Evolutionary conservation across 2,888 invertebrate species (phyloP).

Genomic region (Isotomurus palustris): DNA sequence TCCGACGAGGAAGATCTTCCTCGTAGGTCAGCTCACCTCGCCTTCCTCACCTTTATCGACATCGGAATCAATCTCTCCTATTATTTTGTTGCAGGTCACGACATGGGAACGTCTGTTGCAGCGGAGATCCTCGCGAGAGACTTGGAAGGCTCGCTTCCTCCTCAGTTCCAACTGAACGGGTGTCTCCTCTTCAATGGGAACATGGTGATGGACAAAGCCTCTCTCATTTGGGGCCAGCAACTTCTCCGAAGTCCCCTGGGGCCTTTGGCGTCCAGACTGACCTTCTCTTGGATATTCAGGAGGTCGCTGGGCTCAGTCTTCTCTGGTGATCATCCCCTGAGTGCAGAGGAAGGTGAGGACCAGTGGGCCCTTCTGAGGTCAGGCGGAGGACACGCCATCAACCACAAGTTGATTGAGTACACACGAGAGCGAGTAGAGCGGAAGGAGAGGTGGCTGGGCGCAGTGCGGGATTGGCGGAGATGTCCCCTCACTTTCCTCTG

Average conservation of each 20-base stretch:
- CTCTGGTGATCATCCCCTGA: slow-evolving; percentile 23
- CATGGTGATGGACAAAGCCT: slow-evolving; percentile 31
- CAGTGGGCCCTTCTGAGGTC: slow-evolving; percentile 27
- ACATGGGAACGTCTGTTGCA: slow-evolving; percentile 33
- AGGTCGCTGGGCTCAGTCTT: slow-evolving; percentile 34
- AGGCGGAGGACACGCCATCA: slow-evolving; percentile 26
- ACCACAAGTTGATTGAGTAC: slow-evolving; percentile 34
- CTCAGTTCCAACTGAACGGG: slow-evolving; percentile 24
- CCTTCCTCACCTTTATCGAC: too few species aligned
- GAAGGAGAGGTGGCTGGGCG: slow-evolving; percentile 29
- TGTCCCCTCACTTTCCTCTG: slow-evolving; percentile 29
- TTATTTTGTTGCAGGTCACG: slow-evolving; percentile 32
- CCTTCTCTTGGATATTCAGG: slow-evolving; percentile 20
- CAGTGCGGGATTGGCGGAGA: slow-evolving; percentile 27
- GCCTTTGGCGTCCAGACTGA: slow-evolving; percentile 23
- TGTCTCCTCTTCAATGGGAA: slow-evolving; percentile 38
- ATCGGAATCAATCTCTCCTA: too few species aligned
- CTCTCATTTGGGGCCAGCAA: slow-evolving; percentile 31
- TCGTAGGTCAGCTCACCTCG: neutral
- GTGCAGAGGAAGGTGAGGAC: slow-evolving; percentile 28
- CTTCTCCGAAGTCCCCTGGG: slow-evolving; percentile 27
- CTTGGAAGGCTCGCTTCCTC: slow-evolving; percentile 21
- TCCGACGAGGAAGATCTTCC: neutral
- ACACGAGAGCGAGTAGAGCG: slow-evolving; percentile 32
- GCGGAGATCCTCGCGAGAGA: slow-evolving; percentile 35